These are phyloP conservation scores for Lucifuga dentata DNA, from an alignment of 2,113 vertebrate species.

Conservation along the genomic window DNA sequence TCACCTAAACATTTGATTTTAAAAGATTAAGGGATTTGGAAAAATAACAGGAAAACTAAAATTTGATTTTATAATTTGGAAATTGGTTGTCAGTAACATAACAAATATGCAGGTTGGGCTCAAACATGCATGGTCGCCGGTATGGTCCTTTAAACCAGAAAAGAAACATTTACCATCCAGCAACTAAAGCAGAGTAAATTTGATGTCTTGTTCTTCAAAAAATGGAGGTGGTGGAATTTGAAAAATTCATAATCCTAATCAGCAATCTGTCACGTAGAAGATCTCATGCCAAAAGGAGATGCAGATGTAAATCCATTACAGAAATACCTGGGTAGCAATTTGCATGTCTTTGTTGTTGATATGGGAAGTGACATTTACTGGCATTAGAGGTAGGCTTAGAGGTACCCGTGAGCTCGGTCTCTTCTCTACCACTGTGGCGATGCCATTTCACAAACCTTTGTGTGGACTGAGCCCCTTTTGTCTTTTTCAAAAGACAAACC, in stretches of 20 bases:
- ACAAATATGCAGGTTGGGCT: too few species aligned
- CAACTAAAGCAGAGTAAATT: conserved; percentile 25
- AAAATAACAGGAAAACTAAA: too few species aligned
- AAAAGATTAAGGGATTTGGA: too few species aligned
- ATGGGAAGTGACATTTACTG: conserved; percentile 74
- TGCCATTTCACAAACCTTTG: conserved; percentile 75
- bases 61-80: too few species aligned
- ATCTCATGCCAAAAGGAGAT: conserved; percentile 12
- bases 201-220: conserved; percentile 31
- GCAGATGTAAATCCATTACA: conserved; percentile 44
- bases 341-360: conserved; percentile 64
- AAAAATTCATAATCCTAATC: too few species aligned
- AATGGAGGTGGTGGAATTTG: too few species aligned
- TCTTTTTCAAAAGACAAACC: conserved; percentile 74
- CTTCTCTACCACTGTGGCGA: conserved; percentile 28
- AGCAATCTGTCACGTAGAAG: too few species aligned
- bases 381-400: conserved; percentile 60
- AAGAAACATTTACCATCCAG: conserved; percentile 50
- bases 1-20: too few species aligned
- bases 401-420: conserved; percentile 43
- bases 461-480: conserved; percentile 69
- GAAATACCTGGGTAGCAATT: conserved; percentile 61
- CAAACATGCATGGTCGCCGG: too few species aligned
- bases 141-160: conserved; percentile 52
- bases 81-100: too few species aligned